These are phyloP conservation scores for Paracentrotus lividus DNA, from an alignment of 53 echinoderm and acorn worm genomes.

Conservation along the genomic window DNA sequence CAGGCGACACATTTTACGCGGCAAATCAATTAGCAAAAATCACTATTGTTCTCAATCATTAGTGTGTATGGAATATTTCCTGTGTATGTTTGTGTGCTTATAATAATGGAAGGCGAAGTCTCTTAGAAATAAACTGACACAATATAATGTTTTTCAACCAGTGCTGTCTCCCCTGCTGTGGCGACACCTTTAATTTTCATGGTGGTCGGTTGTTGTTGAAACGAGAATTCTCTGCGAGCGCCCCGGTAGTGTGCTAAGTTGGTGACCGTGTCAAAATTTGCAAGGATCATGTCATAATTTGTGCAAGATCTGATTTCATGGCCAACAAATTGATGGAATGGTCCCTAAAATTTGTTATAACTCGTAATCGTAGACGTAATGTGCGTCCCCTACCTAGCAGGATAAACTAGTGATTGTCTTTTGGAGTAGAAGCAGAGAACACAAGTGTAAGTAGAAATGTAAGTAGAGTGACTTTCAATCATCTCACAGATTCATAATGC, in stretches of 20 bases:
- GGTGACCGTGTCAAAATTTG: slow-evolving; percentile 52
- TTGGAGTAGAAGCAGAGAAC: background rate
- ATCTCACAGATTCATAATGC: background rate
- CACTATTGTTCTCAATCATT: slow-evolving; percentile 44
- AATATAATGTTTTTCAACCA: slow-evolving; percentile 14
- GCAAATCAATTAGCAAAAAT: slow-evolving; percentile 48
- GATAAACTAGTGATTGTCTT: background rate
- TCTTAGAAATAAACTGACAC: slow-evolving; percentile 18
- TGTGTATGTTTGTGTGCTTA: too few species aligned
- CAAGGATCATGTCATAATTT: slow-evolving; percentile 47
- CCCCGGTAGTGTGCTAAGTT: slow-evolving; percentile 15
- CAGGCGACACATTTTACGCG: slow-evolving; percentile 46
- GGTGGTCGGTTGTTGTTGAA: background rate
- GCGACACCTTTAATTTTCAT: slow-evolving; percentile 27
- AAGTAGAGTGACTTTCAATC: background rate
- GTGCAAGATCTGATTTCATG: slow-evolving; percentile 33
- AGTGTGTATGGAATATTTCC: slow-evolving; percentile 20
- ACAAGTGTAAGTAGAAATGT: background rate
- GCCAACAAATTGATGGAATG: background rate
- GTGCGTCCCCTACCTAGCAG: background rate
- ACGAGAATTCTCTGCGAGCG: slow-evolving; percentile 17
- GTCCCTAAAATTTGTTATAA: background rate
- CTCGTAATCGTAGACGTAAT: background rate
- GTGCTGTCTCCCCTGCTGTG: slow-evolving; percentile 55
- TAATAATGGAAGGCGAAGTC: background rate